Evolutionary conservation across 2,113 vertebrate species (phyloP).

Genomic region (Rhineura floridana): DNA sequence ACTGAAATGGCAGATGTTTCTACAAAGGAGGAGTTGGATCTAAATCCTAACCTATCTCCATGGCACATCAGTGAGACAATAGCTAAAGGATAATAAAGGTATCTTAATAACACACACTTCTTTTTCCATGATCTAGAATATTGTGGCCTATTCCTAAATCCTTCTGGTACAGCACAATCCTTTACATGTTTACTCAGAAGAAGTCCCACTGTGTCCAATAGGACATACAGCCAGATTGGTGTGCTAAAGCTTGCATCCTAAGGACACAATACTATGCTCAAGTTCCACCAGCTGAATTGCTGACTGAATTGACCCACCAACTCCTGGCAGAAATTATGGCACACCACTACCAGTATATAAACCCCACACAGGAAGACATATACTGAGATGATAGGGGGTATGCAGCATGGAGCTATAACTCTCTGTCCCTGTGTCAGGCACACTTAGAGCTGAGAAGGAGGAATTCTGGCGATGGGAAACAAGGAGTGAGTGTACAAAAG

Average conservation of each 20-base stretch:
- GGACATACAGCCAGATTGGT: background rate
- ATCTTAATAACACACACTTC: background rate
- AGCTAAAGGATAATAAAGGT: background rate
- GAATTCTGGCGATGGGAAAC: background rate
- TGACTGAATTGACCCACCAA: too few species aligned
- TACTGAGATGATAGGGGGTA: too few species aligned
- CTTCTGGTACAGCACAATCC: background rate
- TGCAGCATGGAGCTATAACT: too few species aligned
- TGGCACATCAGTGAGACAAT: background rate
- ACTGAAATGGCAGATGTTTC: background rate
- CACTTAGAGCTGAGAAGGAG: background rate
- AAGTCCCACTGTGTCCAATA: background rate
- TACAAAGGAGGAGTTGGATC: background rate
- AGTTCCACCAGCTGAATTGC: background rate
- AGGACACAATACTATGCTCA: too few species aligned
- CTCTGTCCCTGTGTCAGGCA: too few species aligned
- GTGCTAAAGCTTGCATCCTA: background rate
- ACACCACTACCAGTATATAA: background rate
- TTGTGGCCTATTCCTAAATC: background rate
- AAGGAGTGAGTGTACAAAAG: background rate
- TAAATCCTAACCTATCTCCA: constrained; percentile 2
- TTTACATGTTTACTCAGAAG: background rate
- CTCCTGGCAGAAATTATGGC: background rate
- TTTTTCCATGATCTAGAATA: background rate
- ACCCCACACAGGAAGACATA: too few species aligned